Evolutionary conservation across 2,888 invertebrate species (phyloP), one percentile per base, ranked within the genome.

Genomic region (Nymphalis c-album): DNA sequence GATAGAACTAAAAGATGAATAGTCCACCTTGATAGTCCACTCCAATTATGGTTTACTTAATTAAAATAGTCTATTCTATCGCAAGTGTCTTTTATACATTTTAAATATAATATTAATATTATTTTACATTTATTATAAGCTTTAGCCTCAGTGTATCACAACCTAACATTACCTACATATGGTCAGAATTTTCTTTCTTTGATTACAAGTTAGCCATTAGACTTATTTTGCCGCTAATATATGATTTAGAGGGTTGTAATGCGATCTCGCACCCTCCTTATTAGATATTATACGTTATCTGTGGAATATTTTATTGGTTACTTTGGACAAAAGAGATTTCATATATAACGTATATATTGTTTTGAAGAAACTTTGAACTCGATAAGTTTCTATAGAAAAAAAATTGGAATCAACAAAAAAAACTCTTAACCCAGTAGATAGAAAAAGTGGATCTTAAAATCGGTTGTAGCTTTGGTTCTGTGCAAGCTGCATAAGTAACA

Each of bases 161-260:
- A 1, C 26, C 76, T 70, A 76, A 63, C 79, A 67, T 78, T 78
- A 63, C 74, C 74, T 85, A 85, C 81, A 84, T 85, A 84, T 84
- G 85, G 82, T 79, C 80, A 86, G 85, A 85, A 85, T 87, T 87
- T 87, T 86, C 87, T 83, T 88, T 87, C 88, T 89, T 85, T 90
- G 90, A 91, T 91, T 90, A 90, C 86, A 86, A 87, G 86, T 85
- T 84, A 68, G 73, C 87, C 88, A 91, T 91, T 90, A 91, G 86
- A 85, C 87, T 88, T 86, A 88, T 89, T 89, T 87, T 86, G 79
- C 85, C 88, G 85, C 88, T 90, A 90, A 91, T 90, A 90, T 88
- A 90, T 90, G 91, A 91, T 91, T 90, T 89, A 90, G 85, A 83
- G 83, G 81, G 83, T 79, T 78, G 75, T 77, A 74, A 76, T 75